A percentile compares a stretch with the other conserved stretches of the same genome.
Conservation (phyloP, 2,113 vertebrate genomes). For the Aegypius monachus region DNA sequence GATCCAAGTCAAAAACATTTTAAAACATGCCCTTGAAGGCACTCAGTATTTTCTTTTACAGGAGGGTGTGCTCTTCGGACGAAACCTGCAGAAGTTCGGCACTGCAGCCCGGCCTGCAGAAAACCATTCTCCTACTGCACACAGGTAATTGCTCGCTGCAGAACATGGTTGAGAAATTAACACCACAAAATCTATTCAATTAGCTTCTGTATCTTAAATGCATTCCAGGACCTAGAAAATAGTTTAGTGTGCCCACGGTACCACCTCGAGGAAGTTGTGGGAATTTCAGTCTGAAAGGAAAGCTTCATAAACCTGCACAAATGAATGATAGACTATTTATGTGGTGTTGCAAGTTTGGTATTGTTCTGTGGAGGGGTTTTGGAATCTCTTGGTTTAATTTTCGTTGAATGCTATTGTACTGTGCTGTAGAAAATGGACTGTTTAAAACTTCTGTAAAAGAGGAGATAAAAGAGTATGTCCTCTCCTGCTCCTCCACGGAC, state of each 20-base stretch:
- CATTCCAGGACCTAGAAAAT: background rate
- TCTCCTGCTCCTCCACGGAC: background rate
- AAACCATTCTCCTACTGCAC: conserved; percentile 97
- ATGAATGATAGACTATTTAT: background rate
- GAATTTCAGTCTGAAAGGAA: conserved; percentile 13
- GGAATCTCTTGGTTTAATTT: background rate
- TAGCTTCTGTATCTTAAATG: background rate
- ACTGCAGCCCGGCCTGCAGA: conserved; percentile 89
- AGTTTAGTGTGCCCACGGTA: conserved; percentile 13
- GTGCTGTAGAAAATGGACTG: background rate
- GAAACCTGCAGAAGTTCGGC: conserved; percentile 80
- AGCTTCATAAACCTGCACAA: background rate
- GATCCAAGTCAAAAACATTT: background rate
- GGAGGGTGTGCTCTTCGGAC: conserved; percentile 87
- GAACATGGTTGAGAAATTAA: background rate
- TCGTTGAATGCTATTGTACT: background rate
- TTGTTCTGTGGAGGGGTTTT: background rate
- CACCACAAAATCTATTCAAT: background rate
- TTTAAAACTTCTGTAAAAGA: background rate
- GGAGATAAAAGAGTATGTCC: background rate
- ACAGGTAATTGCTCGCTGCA: conserved; percentile 78
- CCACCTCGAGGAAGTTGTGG: conserved; percentile 64
- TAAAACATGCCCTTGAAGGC: background rate
- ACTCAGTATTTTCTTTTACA: conserved; percentile 67
- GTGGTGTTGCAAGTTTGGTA: background rate